These are phyloP conservation scores for Takifugu bimaculatus DNA, from an alignment of 2,113 vertebrate genomes.

Conservation along the genomic window DNA sequence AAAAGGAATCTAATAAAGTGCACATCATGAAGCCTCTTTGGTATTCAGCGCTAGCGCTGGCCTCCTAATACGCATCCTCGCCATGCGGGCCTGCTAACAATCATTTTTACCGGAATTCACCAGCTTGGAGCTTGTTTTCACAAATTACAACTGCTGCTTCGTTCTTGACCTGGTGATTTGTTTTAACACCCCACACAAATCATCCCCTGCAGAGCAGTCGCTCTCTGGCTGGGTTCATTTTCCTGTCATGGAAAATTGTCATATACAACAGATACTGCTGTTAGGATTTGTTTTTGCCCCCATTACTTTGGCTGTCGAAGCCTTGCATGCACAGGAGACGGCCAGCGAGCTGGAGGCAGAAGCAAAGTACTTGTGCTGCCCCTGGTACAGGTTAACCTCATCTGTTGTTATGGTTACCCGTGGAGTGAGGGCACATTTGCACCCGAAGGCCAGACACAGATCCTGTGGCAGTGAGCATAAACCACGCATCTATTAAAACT, in stretches of 20 bases:
- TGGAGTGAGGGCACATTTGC: constrained; percentile 41
- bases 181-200: constrained; percentile 31
- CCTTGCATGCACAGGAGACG: constrained; percentile 31
- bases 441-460: constrained; percentile 49
- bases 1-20: constrained; percentile 38
- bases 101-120: constrained; percentile 13
- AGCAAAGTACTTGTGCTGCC: constrained; percentile 57
- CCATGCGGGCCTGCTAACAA: constrained; percentile 18
- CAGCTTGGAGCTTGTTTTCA: constrained; percentile 38
- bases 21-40: constrained; percentile 30
- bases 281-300: neutral
- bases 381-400: constrained; percentile 50
- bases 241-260: constrained; percentile 1
- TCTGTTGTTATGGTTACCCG: constrained; percentile 71
- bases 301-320: constrained; percentile 27
- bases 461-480: constrained; percentile 51
- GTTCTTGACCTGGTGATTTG: constrained; percentile 36
- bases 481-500: constrained; percentile 51
- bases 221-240: constrained; percentile 18
- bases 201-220: constrained; percentile 26
- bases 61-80: constrained; percentile 10
- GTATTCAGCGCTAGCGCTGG: constrained; percentile 14
- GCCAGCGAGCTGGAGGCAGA: constrained; percentile 50
- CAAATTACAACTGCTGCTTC: constrained; percentile 39
- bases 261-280: neutral